Evolutionary conservation across 2,113 vertebrate genomes (phyloP), one percentile per base, ranked within the genome.

Genomic region (Euleptes europaea): DNA sequence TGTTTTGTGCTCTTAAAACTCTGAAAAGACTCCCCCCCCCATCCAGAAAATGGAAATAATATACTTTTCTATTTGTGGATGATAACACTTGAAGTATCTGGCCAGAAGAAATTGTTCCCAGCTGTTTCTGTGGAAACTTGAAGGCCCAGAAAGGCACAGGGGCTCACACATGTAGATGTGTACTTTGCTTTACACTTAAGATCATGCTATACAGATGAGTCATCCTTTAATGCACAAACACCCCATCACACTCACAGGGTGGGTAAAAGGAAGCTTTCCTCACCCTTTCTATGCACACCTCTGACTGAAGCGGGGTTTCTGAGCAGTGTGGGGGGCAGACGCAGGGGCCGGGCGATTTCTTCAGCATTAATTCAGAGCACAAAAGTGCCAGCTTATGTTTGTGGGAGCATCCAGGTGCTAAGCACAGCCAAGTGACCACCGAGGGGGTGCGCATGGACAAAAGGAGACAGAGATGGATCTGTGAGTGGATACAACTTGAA

Each of bases 401-500:
- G 67, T 12, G 7, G 23, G 79, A 57, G 38, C 54, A 71, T 44
- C 67, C 31, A 1, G 70, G 38, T 47, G 35, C 80, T 13, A 65
- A 80, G 57, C 51, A n/a, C 14, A 19, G 67, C 51, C 42, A 49
- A 84, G 54, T 31, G 11, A 70, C 78, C 33, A 47, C 38, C 38
- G 70, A 35, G 42, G 69, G 54, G 69, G 63, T 11, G 51, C 67
- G n/a, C 51, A 17, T 15, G 49, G 44, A 33, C 21, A 38, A 60
- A 71, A 85, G 31, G 57, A 83, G 81, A 83, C 71, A 75, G 82
- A 66, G 72, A 83, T 66, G 60, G 72, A 83, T 83, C 78, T 70
- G 54, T 63, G 44, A 70, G 23, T 49, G 54, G 84, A 73, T 65
- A 17, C 69, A 73, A 80, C 51, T 73, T 73, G 77, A 85, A 85